Evolutionary conservation across 2,888 invertebrate genomes (phyloP).

Genomic region (Drosophila falleni): DNA sequence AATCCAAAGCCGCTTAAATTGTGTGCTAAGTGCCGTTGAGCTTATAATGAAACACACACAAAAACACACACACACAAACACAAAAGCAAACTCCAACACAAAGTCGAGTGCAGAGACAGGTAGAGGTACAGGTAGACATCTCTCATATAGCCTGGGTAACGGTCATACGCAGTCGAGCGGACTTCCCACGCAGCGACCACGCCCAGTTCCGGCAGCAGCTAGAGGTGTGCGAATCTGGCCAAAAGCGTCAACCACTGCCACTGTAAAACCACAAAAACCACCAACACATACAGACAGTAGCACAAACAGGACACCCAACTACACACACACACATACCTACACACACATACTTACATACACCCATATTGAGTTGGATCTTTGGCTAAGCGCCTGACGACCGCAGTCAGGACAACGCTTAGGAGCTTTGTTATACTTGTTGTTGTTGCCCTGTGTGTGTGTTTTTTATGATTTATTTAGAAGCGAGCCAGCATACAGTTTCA

Average conservation of each 20-base stretch:
- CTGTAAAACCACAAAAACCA: slow-evolving; percentile 68
- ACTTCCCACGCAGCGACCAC: slow-evolving; percentile 62
- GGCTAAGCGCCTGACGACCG: slow-evolving; percentile 55
- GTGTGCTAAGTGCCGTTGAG: slow-evolving; percentile 74
- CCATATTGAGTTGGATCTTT: slow-evolving; percentile 25
- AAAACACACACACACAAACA: slow-evolving; percentile 15
- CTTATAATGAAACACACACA: slow-evolving; percentile 69
- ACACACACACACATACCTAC: slow-evolving; percentile 19
- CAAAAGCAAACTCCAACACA: slow-evolving; percentile 20
- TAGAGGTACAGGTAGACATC: slow-evolving; percentile 1
- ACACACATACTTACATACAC: slow-evolving; percentile 12
- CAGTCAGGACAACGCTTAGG: slow-evolving; percentile 60
- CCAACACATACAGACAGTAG: slow-evolving; percentile 61
- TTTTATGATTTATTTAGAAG: slow-evolving; percentile 76
- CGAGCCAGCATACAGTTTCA: slow-evolving; percentile 51
- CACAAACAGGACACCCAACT: slow-evolving; percentile 40
- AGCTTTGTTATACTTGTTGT: slow-evolving; percentile 25
- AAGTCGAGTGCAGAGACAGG: slow-evolving; percentile 2
- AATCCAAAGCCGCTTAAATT: slow-evolving; percentile 75
- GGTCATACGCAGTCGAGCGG: slow-evolving; percentile 43
- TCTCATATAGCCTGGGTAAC: slow-evolving; percentile 12
- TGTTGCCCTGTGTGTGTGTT: slow-evolving; percentile 14
- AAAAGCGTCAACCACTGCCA: slow-evolving; percentile 61
- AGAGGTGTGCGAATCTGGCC: slow-evolving; percentile 44
- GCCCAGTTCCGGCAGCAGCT: slow-evolving; percentile 64